phyloP scores from a whole-genome alignment of 2,888 invertebrate genomes.

The Hecatera dysodea region DNA sequence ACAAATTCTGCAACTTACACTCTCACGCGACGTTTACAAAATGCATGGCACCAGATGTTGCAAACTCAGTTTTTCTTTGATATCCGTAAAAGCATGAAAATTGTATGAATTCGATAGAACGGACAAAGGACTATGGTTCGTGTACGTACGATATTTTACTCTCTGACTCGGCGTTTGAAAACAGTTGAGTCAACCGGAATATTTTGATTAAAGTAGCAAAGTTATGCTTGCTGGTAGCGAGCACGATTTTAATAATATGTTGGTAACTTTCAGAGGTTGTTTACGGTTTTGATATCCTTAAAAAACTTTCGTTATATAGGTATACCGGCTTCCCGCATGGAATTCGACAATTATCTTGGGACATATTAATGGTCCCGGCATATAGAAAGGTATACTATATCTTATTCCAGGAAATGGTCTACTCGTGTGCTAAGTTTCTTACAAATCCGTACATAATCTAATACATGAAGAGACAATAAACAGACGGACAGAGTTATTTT shows the following conservation, averaged over 20 bases:
- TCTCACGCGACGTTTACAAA: slow-evolving; percentile 23
- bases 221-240: slow-evolving; percentile 18
- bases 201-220: slow-evolving; percentile 53
- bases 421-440: no score
- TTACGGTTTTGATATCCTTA: background rate
- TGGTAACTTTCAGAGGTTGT: slow-evolving; percentile 1
- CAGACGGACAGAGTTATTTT: no score
- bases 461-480: no score
- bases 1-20: no score
- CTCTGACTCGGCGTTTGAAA: slow-evolving; percentile 39
- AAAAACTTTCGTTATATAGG: background rate
- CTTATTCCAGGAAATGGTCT: no score
- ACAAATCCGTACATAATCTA: no score
- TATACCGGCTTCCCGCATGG: background rate
- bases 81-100: slow-evolving; percentile 44
- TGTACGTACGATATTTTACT: slow-evolving; percentile 26
- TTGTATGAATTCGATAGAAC: slow-evolving; percentile 47
- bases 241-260: slow-evolving; percentile 25
- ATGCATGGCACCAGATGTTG: slow-evolving; percentile 29
- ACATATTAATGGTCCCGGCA: no score
- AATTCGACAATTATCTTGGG: background rate
- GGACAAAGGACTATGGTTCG: slow-evolving; percentile 41
- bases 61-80: slow-evolving; percentile 50
- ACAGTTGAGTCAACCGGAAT: slow-evolving; percentile 52
- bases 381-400: no score